These are phyloP conservation scores for Emydocephalus ijimae DNA, from an alignment of 2,113 vertebrate genomes.

Conservation along the genomic window DNA sequence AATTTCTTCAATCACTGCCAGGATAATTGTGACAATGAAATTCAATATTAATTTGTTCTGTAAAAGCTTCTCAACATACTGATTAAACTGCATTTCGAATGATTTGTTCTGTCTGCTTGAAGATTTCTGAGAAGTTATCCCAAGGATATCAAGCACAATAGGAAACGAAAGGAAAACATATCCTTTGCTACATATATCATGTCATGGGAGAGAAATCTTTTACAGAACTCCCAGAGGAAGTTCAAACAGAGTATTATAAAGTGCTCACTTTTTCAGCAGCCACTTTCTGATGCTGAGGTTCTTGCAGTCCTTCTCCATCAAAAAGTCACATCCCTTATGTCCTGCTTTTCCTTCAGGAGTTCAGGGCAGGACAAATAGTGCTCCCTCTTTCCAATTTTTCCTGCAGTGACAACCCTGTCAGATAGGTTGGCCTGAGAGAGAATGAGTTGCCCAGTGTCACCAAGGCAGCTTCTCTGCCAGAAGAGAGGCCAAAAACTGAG, in stretches of 20 bases:
- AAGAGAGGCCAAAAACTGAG: background rate
- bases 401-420: background rate
- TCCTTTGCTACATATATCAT: background rate
- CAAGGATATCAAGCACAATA: background rate
- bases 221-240: background rate
- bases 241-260: background rate
- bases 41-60: background rate
- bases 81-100: background rate
- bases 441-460: background rate
- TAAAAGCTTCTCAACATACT: accelerated
- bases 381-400: background rate
- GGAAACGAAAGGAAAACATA: background rate
- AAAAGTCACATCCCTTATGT: background rate
- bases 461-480: background rate
- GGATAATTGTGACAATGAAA: background rate
- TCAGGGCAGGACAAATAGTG: background rate
- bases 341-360: background rate
- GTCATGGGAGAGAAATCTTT: background rate
- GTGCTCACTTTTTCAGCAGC: background rate
- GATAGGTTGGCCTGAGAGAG: background rate
- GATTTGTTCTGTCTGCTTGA: background rate
- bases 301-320: background rate
- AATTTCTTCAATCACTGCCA: background rate
- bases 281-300: background rate
- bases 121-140: background rate